Percentiles rank a stretch among this genome's conserved stretches.
Conservation (phyloP, 2,888 invertebrate genomes). For the Rotaria macrura region DNA sequence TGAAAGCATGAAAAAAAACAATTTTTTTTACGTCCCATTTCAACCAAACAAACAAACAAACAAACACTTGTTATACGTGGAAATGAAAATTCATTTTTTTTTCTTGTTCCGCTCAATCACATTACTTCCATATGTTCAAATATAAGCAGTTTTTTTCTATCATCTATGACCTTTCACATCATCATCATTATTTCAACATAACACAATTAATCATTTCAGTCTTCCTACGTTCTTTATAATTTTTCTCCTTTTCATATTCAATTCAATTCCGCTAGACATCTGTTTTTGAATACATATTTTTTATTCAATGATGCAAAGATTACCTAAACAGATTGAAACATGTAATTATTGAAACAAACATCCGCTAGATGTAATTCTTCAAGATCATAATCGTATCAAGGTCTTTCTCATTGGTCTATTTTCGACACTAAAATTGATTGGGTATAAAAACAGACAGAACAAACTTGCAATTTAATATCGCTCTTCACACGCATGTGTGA, state of each 20-base stretch:
- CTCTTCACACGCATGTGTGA: background rate
- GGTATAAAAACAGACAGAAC: background rate
- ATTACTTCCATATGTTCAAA: background rate
- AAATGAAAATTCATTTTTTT: background rate
- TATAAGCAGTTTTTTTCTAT: background rate
- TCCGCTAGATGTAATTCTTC: background rate
- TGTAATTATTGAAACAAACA: background rate
- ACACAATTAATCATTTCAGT: background rate
- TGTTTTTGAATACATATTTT: background rate
- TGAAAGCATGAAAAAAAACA: background rate
- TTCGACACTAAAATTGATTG: background rate
- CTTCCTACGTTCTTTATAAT: too few relatives aligned
- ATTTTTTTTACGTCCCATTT: background rate
- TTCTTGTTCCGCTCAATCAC: background rate
- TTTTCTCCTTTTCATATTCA: background rate
- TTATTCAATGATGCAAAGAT: background rate
- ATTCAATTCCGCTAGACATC: background rate
- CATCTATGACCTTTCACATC: background rate
- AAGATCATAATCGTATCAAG: background rate
- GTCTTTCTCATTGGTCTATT: background rate
- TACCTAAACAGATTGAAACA: background rate
- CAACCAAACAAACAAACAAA: background rate
- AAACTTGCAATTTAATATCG: background rate
- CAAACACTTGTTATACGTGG: background rate
- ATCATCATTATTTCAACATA: background rate